Percentiles rank a stretch among this genome's conserved stretches.
Conservation (phyloP, 1,140 invertebrate genomes). For the Holotrichia oblita region DNA sequence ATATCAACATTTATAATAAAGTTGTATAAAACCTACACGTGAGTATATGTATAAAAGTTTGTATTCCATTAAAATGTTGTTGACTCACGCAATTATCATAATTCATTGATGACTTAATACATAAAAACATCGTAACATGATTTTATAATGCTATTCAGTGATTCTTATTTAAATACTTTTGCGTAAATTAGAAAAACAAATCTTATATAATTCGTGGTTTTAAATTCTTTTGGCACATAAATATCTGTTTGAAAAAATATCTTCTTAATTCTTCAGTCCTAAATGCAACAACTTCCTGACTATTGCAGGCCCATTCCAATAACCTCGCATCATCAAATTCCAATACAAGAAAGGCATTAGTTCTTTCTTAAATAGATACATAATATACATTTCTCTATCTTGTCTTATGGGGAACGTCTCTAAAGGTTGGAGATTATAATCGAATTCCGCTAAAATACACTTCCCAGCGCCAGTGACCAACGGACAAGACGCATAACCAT, state of each 20-base stretch:
- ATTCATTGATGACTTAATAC: conserved; percentile 29
- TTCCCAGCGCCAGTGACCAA: conserved; percentile 84
- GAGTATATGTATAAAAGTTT: neutral
- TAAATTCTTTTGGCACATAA: neutral
- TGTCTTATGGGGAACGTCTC: conserved; percentile 97
- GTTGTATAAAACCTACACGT: neutral
- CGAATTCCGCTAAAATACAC: conserved; percentile 96
- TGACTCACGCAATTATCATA: neutral
- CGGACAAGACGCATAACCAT: conserved; percentile 98
- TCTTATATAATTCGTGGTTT: neutral
- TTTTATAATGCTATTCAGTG: neutral
- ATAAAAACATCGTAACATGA: conserved; percentile 14
- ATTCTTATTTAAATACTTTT: neutral
- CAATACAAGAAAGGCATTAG: conserved; percentile 93
- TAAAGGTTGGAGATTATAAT: conserved; percentile 83
- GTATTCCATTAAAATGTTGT: conserved; percentile 4
- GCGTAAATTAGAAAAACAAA: neutral
- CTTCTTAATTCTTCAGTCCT: conserved; percentile 46
- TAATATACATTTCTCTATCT: conserved; percentile 78
- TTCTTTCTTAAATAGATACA: conserved; percentile 89
- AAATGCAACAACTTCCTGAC: conserved; percentile 74
- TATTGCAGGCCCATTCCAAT: conserved; percentile 85
- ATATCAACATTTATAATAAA: conserved; percentile 14
- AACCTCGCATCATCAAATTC: conserved; percentile 87
- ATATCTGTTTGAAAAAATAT: neutral